Percentiles rank a stretch among this genome's conserved stretches.
These are phyloP conservation scores for Bombus turneri DNA, from an alignment of 1,140 invertebrate species.

Conservation along the genomic window DNA sequence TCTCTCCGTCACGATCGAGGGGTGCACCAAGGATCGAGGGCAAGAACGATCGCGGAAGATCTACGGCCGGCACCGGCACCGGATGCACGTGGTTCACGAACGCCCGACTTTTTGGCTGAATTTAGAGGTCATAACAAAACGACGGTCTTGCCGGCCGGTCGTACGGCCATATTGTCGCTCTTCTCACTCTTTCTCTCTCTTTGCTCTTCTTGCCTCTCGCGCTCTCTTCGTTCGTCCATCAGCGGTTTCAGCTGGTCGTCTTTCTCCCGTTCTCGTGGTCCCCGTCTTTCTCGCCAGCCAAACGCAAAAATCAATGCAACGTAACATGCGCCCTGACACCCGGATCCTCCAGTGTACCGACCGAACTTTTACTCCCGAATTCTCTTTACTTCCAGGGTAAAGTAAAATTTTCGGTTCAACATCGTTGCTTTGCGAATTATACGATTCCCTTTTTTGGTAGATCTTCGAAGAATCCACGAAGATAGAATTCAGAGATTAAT, in stretches of 20 bases:
- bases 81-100: constrained; percentile 59
- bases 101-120: constrained; percentile 22
- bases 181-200: constrained; percentile 14
- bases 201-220: not conserved
- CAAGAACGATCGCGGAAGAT: not conserved
- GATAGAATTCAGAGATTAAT: not conserved
- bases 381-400: not conserved
- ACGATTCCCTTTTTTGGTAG: accelerated
- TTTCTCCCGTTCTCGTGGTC: constrained; percentile 38
- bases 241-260: constrained; percentile 18
- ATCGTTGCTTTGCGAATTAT: not conserved
- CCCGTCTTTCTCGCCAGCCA: constrained; percentile 22
- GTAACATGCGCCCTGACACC: constrained; percentile 54
- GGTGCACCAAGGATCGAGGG: not conserved
- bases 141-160: constrained; percentile 55
- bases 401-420: no score
- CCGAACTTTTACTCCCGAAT: not conserved
- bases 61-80: constrained; percentile 10
- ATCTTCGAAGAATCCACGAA: not conserved
- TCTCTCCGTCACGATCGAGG: not conserved
- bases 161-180: constrained; percentile 63
- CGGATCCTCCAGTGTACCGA: constrained; percentile 21
- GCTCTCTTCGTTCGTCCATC: constrained; percentile 39
- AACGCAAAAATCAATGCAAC: constrained; percentile 54
- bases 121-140: constrained; percentile 66